A percentile compares a stretch with the other conserved stretches of the same genome.
These are phyloP conservation scores for Metellina segmentata DNA, from an alignment of 2,888 invertebrate genomes.

Conservation along the genomic window DNA sequence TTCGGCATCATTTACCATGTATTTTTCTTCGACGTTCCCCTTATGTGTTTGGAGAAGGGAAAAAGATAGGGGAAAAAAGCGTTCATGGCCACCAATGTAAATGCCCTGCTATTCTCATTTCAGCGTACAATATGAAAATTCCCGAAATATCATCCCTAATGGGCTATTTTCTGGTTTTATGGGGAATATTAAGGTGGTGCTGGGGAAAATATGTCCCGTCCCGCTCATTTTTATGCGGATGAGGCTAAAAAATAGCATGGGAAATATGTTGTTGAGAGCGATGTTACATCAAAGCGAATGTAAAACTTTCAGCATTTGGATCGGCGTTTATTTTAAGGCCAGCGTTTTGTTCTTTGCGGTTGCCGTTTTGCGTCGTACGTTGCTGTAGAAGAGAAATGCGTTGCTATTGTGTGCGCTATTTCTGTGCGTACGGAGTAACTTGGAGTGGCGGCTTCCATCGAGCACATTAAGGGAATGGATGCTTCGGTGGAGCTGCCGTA, in stretches of 20 bases:
- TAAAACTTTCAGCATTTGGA: neutral
- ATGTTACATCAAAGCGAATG: constrained; percentile 25
- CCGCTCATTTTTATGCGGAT: constrained; percentile 34
- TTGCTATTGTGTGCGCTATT: too few species aligned
- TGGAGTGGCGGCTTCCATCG: neutral
- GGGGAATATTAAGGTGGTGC: constrained; percentile 36
- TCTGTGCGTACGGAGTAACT: neutral
- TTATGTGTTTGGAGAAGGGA: neutral
- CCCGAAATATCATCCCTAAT: constrained; percentile 68
- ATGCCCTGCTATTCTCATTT: constrained; percentile 36
- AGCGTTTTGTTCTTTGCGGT: neutral
- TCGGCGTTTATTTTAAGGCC: neutral
- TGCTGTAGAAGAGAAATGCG: too few species aligned
- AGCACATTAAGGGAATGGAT: neutral
- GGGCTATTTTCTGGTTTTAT: constrained; percentile 73
- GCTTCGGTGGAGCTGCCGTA: neutral
- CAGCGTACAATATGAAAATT: constrained; percentile 62
- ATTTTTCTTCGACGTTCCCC: neutral
- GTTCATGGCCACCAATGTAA: constrained; percentile 23
- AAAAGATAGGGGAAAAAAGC: neutral
- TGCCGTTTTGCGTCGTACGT: too few species aligned
- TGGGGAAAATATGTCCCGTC: neutral
- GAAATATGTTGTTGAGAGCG: neutral
- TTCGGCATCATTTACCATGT: neutral
- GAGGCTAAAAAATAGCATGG: neutral